Evolutionary conservation across 2,888 invertebrate genomes (phyloP).

Genomic region (Blastobasis lacticolella): DNA sequence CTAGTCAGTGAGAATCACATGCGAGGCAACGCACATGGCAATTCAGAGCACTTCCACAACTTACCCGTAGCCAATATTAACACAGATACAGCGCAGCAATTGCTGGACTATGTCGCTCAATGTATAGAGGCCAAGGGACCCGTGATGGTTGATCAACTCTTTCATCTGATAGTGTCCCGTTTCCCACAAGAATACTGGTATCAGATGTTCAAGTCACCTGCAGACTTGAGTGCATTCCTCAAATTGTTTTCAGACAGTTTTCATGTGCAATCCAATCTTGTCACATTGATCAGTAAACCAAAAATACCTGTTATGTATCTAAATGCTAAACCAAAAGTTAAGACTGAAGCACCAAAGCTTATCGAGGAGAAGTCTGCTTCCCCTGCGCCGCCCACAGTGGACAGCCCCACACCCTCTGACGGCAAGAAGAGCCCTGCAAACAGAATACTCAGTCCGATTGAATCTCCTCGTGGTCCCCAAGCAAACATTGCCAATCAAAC

Average conservation of each 20-base stretch:
- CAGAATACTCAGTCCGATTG: slow-evolving; percentile 67
- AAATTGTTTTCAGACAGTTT: slow-evolving; percentile 96
- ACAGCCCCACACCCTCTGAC: slow-evolving; percentile 65
- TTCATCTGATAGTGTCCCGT: slow-evolving; percentile 84
- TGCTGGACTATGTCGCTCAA: slow-evolving; percentile 87
- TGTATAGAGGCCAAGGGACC: slow-evolving; percentile 88
- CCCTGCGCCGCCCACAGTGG: slow-evolving; percentile 48
- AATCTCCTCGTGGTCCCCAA: slow-evolving; percentile 66
- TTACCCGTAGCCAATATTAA: slow-evolving; percentile 86
- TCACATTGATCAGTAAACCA: slow-evolving; percentile 85
- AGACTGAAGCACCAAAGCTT: slow-evolving; percentile 70
- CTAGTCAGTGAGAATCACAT: slow-evolving; percentile 81
- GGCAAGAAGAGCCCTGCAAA: slow-evolving; percentile 58
- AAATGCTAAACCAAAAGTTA: slow-evolving; percentile 63
- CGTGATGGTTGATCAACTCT: slow-evolving; percentile 89
- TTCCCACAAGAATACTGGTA: slow-evolving; percentile 87
- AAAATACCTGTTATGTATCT: slow-evolving; percentile 78
- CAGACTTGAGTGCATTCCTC: slow-evolving; percentile 91
- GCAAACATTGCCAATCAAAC: slow-evolving; percentile 80
- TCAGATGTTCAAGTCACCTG: slow-evolving; percentile 91
- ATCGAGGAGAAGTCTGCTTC: slow-evolving; percentile 53
- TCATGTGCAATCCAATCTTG: slow-evolving; percentile 93
- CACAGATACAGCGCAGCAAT: slow-evolving; percentile 86
- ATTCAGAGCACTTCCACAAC: slow-evolving; percentile 78
- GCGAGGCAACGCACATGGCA: slow-evolving; percentile 78